Conservation (phyloP, 2,113 vertebrate species). For the Notothenia rossii region DNA sequence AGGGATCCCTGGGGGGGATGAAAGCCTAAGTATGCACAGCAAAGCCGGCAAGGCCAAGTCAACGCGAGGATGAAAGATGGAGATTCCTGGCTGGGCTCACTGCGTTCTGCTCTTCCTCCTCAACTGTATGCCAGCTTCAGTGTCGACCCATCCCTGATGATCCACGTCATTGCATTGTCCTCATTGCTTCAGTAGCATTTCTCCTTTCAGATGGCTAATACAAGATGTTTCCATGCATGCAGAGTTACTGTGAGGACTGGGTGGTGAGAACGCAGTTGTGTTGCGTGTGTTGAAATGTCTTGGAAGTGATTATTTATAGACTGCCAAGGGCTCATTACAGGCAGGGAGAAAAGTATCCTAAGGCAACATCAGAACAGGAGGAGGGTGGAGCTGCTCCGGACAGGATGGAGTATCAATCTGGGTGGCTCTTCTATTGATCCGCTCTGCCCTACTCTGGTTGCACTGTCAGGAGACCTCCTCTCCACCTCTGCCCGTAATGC, state of each 20-base stretch:
- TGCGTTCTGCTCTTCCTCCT: constrained; percentile 12
- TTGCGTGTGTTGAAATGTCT: constrained; percentile 43
- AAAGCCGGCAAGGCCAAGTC: constrained; percentile 43
- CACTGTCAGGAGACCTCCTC: constrained; percentile 61
- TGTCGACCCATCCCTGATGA: constrained; percentile 34
- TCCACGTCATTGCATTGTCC: constrained; percentile 44
- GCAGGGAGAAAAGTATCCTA: constrained; percentile 47
- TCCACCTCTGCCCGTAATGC: constrained; percentile 55
- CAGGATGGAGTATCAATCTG: constrained; percentile 76
- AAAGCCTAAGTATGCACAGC: constrained; percentile 57
- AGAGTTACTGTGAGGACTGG: constrained; percentile 21
- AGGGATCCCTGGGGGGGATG: constrained; percentile 55
- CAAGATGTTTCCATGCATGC: constrained; percentile 8
- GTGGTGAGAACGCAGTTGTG: constrained; percentile 40
- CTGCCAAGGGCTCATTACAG: constrained; percentile 54
- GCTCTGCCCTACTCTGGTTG: constrained; percentile 73
- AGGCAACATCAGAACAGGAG: constrained; percentile 66
- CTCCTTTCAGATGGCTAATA: constrained; percentile 25
- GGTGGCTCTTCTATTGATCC: constrained; percentile 78
- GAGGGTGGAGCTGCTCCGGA: constrained; percentile 65
- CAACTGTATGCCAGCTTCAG: constrained; percentile 10
- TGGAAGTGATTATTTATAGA: constrained; percentile 68
- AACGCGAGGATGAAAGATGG: constrained; percentile 43
- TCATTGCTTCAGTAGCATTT: constrained; percentile 32
- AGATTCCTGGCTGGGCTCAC: constrained; percentile 9